Percentiles rank a stretch among this genome's conserved stretches.
phyloP scores from a whole-genome alignment of 2,888 invertebrate species.

The Nasonia oneida region DNA sequence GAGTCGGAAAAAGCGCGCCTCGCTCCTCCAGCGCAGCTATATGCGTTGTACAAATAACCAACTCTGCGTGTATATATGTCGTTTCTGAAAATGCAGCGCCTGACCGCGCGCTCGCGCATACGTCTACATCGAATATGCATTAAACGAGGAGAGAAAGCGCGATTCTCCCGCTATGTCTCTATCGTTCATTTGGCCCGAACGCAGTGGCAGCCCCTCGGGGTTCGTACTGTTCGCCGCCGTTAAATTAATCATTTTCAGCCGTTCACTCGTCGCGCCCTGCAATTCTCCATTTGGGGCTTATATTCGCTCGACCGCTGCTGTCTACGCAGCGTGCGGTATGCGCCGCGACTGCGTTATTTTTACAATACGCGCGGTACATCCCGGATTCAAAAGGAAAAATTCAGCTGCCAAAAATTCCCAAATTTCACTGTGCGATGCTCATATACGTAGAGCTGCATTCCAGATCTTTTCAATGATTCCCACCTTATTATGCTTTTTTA shows the following conservation, averaged over 20 bases:
- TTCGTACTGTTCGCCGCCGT: neutral
- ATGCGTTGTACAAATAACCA: neutral
- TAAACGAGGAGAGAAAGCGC: conserved; percentile 66
- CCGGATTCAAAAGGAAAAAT: neutral
- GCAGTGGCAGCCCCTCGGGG: neutral
- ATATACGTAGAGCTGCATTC: no score
- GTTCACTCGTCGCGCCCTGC: neutral
- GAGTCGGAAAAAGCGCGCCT: no score
- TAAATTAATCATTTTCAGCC: conserved; percentile 39
- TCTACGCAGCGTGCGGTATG: neutral
- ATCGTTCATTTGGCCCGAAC: conserved; percentile 13
- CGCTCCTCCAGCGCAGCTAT: neutral
- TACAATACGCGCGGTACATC: neutral
- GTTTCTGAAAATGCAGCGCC: neutral
- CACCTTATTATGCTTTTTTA: neutral
- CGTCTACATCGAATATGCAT: conserved; percentile 71
- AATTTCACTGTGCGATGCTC: neutral
- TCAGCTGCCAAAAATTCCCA: neutral
- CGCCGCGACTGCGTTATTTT: no score
- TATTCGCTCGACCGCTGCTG: neutral
- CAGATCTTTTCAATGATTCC: neutral
- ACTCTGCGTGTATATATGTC: neutral
- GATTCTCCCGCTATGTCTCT: neutral
- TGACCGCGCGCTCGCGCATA: conserved; percentile 46
- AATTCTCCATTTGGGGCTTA: neutral